Evolutionary conservation across 2,113 vertebrate genomes (phyloP).

Genomic region (Hymenochirus boettgeri): DNA sequence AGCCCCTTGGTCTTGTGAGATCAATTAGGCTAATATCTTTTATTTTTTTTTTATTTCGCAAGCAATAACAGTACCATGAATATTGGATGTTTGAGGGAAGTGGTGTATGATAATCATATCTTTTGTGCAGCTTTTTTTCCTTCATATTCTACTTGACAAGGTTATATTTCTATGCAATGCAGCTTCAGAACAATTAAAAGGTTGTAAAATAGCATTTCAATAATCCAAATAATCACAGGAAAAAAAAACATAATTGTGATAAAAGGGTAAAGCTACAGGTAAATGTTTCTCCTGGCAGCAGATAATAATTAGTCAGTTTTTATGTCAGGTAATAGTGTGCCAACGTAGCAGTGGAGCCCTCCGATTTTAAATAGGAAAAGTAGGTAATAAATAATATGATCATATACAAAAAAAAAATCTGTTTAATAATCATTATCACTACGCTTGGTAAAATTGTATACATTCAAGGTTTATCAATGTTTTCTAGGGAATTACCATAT

Average conservation of each 20-base stretch:
- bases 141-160: slow-evolving; percentile 28
- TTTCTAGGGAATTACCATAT: too few relatives aligned
- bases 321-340: too few relatives aligned
- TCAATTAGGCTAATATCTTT: slow-evolving; percentile 30
- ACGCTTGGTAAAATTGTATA: too few relatives aligned
- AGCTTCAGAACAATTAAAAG: slow-evolving; percentile 9
- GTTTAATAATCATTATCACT: too few relatives aligned
- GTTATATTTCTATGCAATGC: slow-evolving; percentile 17
- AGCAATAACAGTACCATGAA: slow-evolving; percentile 40
- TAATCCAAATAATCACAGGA: slow-evolving; percentile 21
- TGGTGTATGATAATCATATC: slow-evolving; percentile 16
- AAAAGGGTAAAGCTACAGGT: not conserved
- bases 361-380: too few relatives aligned
- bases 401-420: too few relatives aligned
- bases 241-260: slow-evolving; percentile 24
- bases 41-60: slow-evolving; percentile 36
- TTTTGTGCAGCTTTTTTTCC: slow-evolving; percentile 13
- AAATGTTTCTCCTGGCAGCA: not conserved
- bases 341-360: too few relatives aligned
- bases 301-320: too few relatives aligned
- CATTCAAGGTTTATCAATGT: too few relatives aligned
- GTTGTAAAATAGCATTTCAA: slow-evolving; percentile 28
- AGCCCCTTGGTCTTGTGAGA: slow-evolving; percentile 34
- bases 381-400: too few relatives aligned
- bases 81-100: slow-evolving; percentile 36